Conservation (phyloP, 2,113 vertebrate genomes). For the Cichladusa arquata region DNA sequence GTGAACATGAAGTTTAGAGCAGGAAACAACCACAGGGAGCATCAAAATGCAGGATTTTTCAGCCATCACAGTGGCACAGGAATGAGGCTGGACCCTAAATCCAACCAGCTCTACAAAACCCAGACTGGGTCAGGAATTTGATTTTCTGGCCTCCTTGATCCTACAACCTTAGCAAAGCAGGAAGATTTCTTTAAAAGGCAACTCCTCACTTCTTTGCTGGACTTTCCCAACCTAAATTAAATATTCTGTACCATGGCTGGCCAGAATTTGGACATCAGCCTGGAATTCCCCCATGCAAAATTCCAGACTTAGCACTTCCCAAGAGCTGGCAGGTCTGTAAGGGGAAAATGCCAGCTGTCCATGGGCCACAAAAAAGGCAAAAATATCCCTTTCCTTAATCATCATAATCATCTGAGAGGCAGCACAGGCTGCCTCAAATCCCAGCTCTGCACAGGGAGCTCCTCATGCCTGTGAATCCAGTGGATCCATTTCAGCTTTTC, state of each 20-base stretch:
- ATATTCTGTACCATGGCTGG: neutral
- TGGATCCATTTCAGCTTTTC: slow-evolving; percentile 9
- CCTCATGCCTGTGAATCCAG: neutral
- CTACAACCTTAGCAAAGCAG: neutral
- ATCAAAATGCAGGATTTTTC: neutral
- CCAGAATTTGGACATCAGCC: neutral
- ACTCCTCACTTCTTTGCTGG: neutral
- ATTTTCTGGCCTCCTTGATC: neutral
- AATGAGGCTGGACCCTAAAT: neutral
- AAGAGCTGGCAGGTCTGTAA: neutral
- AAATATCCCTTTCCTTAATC: neutral
- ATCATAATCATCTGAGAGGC: neutral
- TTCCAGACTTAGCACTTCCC: neutral
- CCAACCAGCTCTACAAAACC: neutral
- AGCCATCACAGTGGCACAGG: neutral
- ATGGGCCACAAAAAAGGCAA: neutral
- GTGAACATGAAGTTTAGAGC: neutral
- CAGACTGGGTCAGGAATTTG: neutral
- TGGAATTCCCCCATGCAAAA: neutral
- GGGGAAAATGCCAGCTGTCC: neutral
- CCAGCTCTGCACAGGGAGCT: neutral
- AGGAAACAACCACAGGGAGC: neutral
- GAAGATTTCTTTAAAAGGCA: neutral
- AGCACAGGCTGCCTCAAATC: neutral
- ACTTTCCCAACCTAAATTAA: neutral